Base-by-base conservation (phyloP, 2,797 vertebrate species). In the Phrynocephalus vlangalii region DNA sequence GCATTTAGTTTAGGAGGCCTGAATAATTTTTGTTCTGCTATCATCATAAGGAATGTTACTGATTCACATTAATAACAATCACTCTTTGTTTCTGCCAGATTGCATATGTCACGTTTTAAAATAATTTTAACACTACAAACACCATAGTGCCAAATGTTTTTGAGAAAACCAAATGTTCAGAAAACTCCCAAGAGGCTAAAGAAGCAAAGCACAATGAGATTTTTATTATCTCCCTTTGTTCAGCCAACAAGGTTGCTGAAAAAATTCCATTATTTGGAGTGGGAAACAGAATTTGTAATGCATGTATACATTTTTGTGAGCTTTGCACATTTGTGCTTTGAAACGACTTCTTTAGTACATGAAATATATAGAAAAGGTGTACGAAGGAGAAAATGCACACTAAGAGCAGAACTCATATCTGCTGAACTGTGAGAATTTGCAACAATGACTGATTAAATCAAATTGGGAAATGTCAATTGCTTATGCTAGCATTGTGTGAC, bases 401-500 rank as follows among this genome's bases (percentile, higher is more conserved):
- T 56, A 30, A 56, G 26, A 56, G n/a, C 66, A 79, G 79, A 86
- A 79, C 78, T 70, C 38, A n/a, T 85, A 68, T 68, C 70, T 52
- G 28, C 84, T 79, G 63, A 79, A 85, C 75, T 38, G 6, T 48
- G 66, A 67, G 28, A 76, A 63, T 33, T n/a, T 48, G 73, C 20
- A 79, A 70, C 76, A 68, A 52, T 68, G 50, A 44, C 60, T 78
- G 44, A 18, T 52, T 50, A 78, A 78, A 78, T 50, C 48, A 56
- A 33, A 79, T 33, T 38, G 48, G 18, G 50, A 26, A 6, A 20
- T 52, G 77, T 70, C 48, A 85, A 20, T 70, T 79, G n/a, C 52
- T 50, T 70, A 56, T 8, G 52, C 52, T 56, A 56, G 52, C 13
- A 56, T 13, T 56, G 13, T 56, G 13, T 56, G 52, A 56, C 52